Conservation (phyloP, 2,113 vertebrate genomes). For the Gobius niger region DNA sequence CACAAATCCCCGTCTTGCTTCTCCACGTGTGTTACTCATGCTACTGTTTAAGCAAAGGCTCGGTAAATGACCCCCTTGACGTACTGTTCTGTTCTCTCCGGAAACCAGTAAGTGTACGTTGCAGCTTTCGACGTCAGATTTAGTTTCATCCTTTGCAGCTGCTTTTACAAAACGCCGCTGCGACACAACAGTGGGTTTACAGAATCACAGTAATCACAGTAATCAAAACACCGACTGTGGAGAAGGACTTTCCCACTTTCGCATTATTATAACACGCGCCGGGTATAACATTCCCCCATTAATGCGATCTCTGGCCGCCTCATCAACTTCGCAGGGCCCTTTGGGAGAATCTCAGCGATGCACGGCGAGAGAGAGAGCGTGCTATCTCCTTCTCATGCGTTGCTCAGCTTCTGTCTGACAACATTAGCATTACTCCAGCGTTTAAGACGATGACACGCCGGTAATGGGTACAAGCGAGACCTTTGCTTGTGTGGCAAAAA, state of each 20-base stretch:
- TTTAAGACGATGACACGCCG: slow-evolving; percentile 31
- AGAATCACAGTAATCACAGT: not conserved
- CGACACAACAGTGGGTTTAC: no score
- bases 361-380: slow-evolving; percentile 5
- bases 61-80: no score
- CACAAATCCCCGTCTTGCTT: no score
- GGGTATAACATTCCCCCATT: slow-evolving; percentile 53
- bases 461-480: slow-evolving; percentile 54
- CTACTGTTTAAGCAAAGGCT: no score
- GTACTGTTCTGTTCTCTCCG: no score
- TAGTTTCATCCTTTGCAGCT: no score
- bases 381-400: slow-evolving; percentile 18
- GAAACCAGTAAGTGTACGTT: no score
- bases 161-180: no score
- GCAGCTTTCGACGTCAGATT: no score
- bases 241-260: not conserved
- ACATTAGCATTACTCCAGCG: slow-evolving; percentile 21
- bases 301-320: slow-evolving; percentile 59
- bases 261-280: slow-evolving; percentile 25
- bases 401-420: slow-evolving; percentile 29
- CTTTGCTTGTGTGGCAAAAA: slow-evolving; percentile 11
- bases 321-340: slow-evolving; percentile 52
- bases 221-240: slow-evolving; percentile 11
- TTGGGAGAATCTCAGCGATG: slow-evolving; percentile 36
- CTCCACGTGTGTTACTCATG: no score